A percentile compares a stretch with the other conserved stretches of the same genome.
phyloP scores from a whole-genome alignment of 2,113 vertebrate genomes.

The Oryzias curvinotus region DNA sequence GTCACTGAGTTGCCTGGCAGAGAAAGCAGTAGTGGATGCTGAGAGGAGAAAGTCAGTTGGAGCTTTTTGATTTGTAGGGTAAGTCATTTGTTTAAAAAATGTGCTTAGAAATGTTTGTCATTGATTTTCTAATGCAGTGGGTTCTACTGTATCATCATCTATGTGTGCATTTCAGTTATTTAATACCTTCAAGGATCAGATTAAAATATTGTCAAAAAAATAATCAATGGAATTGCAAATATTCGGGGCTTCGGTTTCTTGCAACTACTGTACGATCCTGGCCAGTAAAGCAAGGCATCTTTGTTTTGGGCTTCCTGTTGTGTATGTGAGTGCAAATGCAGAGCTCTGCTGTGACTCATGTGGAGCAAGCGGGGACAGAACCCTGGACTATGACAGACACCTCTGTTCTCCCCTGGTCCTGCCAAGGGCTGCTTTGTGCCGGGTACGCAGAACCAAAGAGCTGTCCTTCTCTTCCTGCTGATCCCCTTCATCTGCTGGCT shows the following conservation, averaged over 20 bases:
- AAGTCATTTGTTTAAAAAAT: conserved; percentile 18
- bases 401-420: conserved; percentile 61
- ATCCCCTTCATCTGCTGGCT: conserved; percentile 26
- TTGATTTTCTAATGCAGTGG: too few relatives aligned
- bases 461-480: conserved; percentile 36
- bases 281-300: conserved; percentile 27
- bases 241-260: background rate
- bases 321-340: conserved; percentile 11
- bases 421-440: conserved; percentile 72
- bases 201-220: too few relatives aligned
- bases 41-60: conserved; percentile 10
- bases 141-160: too few relatives aligned
- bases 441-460: conserved; percentile 46
- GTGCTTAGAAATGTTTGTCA: too few relatives aligned
- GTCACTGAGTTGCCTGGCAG: conserved; percentile 43
- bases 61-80: conserved; percentile 32
- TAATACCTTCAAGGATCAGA: too few relatives aligned
- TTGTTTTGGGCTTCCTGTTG: conserved; percentile 3
- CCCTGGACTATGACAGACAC: conserved; percentile 62
- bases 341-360: conserved; percentile 68
- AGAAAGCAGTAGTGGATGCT: conserved; percentile 26
- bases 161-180: too few relatives aligned
- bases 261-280: conserved; percentile 16
- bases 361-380: conserved; percentile 50
- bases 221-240: background rate